Evolutionary conservation across 2,888 invertebrate genomes (phyloP), one percentile per base, ranked within the genome.

Genomic region (Drosophila putrida): DNA sequence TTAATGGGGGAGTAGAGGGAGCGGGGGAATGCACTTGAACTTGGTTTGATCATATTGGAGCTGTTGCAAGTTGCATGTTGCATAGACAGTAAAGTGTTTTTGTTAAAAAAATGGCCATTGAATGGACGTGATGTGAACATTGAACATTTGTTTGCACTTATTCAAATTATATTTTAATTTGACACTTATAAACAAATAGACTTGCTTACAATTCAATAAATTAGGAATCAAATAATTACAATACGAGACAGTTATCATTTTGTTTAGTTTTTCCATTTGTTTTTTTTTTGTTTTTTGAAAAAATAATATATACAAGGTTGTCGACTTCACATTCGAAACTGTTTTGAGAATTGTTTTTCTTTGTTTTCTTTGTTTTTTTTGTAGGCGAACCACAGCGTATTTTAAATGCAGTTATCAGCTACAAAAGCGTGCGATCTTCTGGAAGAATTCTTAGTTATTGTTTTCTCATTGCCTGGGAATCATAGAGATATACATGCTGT

Each of bases 211-310:
- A 36, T 44, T 59, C 68, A 88, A 83, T 83, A 83, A 83, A 83
- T 83, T 81, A 89, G 89, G 84, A 72, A 71, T 82, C 76, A 69
- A 79, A 70, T 87, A 61, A 61, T 79, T 77, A 77, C 80, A 77
- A 77, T 77, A 77, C 69, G 80, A 77, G 72, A 78, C 57, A 75
- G 71, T 76, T 70, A 66, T 50, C 44, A 36, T 49, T 51, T 20
- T 20, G 20, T 20, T 20, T 1, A 20, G 20, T 20, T 20, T 20
- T 20, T 43, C 25, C 28, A 51, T 8, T 53, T 49, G 46, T 61
- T 44, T 61, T 41, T 50, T 8, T 50, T 58, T n/a, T n/a, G n/a
- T 44, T 62, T 46, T 55, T 46, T 41, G 25, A 43, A 59, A 50
- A 44, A 59, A 60, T 50, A 39, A 25, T 62, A 63, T 54, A 41